Base-by-base conservation (phyloP, 2,797 vertebrate genomes). In the Cephalopachus bancanus region DNA sequence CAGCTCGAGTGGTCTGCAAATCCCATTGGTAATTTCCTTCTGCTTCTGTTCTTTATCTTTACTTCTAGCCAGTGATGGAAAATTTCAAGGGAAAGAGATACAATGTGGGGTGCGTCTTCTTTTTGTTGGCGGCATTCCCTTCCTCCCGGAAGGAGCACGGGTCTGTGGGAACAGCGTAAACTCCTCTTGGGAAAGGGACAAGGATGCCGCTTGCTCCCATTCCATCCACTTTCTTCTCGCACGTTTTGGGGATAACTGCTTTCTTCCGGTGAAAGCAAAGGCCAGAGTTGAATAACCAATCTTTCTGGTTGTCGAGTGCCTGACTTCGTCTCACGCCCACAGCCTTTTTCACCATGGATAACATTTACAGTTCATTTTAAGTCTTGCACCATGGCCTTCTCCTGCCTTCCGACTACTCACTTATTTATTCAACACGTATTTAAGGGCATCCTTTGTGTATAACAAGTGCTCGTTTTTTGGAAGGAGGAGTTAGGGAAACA, bases 11-110 rank as follows among this genome's bases (percentile, higher is more conserved):
- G 74, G 57, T 91, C 83, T 80, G 49, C 81, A 96, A 89, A 91
- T 86, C 65, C 51, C 89, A 53, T 16, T 71, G 93, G 84, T 76
- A 76, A 30, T 78, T 87, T 95, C 49, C 49, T 90, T 93, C 91
- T 91, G 75, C 93, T 94, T 84, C 83, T 96, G 71, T 93, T 94
- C 80, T 91, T 0, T 80, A 26, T 94, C 62, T 96, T 93, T 80
- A 44, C 30, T 60, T 57, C 64, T 65, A 89, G 88, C 0, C 57
- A 91, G 71, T 2, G 9, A 62, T 62, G 51, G 88, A 76, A 92
- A 74, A 22, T 49, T 44, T 87, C 64, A 94, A 33, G 24, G 69
- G 20, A 86, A 92, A 37, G 51, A 83, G 69, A 81, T 37, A 75
- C 53, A 83, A 78, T 10, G 9, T 19, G 59, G 10, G 75, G 53